Percentiles rank a stretch among this genome's conserved stretches.
phyloP scores from a whole-genome alignment of 2,113 vertebrate genomes.

The Epinephelus cyanopodus region DNA sequence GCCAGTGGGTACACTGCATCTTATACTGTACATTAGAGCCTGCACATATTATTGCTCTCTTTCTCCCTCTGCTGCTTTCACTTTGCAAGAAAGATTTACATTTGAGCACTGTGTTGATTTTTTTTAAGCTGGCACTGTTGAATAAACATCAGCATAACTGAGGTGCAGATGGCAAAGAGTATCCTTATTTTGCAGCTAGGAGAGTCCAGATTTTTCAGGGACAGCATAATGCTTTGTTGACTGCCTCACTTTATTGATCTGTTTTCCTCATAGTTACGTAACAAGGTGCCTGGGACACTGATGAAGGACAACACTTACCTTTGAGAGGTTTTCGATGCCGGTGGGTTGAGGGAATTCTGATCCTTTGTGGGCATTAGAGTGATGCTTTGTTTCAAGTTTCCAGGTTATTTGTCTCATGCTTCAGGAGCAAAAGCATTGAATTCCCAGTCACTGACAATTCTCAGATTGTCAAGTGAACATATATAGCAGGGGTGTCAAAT shows the following conservation, averaged over 20 bases:
- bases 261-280: neutral
- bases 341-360: neutral
- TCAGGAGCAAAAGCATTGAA: neutral
- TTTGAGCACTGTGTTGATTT: neutral
- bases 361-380: neutral
- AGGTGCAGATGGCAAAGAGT: neutral
- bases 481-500: too few relatives aligned
- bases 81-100: neutral
- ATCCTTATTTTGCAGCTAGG: neutral
- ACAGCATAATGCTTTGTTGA: neutral
- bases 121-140: neutral
- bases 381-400: neutral
- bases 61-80: conserved; percentile 55
- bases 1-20: neutral
- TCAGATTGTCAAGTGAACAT: neutral
- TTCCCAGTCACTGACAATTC: neutral
- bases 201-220: neutral
- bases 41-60: conserved; percentile 2
- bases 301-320: neutral
- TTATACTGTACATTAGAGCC: neutral
- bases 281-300: neutral
- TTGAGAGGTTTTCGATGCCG: neutral
- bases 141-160: neutral
- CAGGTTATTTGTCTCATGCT: neutral
- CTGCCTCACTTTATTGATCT: neutral